A percentile compares a stretch with the other conserved stretches of the same genome.
Conservation (phyloP, 2,797 vertebrate genomes). For the Onychomys torridus region DNA sequence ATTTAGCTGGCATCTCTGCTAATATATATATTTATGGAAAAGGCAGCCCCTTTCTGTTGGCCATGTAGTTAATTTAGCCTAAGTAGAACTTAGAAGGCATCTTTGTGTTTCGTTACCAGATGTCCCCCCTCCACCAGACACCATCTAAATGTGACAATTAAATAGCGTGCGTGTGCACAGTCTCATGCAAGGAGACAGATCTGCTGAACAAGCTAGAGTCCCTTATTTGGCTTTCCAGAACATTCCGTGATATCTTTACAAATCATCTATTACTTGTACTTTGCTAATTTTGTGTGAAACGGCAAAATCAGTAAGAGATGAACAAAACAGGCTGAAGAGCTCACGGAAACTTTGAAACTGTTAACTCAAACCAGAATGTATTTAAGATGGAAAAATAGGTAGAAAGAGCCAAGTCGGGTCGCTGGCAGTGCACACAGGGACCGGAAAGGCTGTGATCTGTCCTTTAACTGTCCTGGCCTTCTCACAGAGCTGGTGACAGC, state of each 20-base stretch:
- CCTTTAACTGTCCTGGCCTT: constrained; percentile 51
- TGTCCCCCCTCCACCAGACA: background rate
- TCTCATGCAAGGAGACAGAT: constrained; percentile 60
- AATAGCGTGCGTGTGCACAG: background rate
- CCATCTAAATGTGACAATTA: constrained; percentile 79
- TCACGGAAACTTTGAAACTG: constrained; percentile 49
- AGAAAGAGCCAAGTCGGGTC: background rate
- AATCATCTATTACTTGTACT: constrained; percentile 70
- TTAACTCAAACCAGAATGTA: background rate
- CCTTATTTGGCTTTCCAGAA: constrained; percentile 60
- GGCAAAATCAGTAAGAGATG: constrained; percentile 61
- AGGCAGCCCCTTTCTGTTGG: constrained; percentile 77
- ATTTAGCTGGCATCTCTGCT: constrained; percentile 83
- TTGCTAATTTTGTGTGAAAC: constrained; percentile 70
- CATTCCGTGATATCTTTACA: constrained; percentile 67
- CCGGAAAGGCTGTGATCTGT: background rate
- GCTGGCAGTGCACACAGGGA: background rate
- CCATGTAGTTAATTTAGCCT: constrained; percentile 81
- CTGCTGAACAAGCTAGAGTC: constrained; percentile 68
- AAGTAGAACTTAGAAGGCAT: constrained; percentile 80
- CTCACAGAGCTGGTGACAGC: constrained; percentile 20
- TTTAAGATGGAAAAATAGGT: background rate
- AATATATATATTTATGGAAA: constrained; percentile 84
- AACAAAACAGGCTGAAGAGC: constrained; percentile 55
- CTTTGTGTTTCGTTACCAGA: constrained; percentile 59